phyloP scores from a whole-genome alignment of 2,113 vertebrate species.

The Crocuta crocuta region DNA sequence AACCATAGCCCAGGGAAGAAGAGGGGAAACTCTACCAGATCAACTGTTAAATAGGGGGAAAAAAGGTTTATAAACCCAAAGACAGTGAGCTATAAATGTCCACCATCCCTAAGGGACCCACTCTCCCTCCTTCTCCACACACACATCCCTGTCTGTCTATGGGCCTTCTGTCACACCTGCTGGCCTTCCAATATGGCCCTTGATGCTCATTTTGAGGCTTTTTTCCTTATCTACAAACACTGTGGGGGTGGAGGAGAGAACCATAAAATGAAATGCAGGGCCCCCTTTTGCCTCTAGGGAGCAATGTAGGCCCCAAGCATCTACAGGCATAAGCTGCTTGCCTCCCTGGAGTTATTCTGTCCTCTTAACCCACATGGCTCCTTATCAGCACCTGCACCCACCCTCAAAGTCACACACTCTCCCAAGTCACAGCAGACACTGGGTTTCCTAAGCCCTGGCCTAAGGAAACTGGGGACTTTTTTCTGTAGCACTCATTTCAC shows the following conservation, averaged over 20 bases:
- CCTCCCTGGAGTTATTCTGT: not conserved
- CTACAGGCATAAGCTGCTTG: not conserved
- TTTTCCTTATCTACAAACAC: not conserved
- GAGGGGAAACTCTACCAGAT: not conserved
- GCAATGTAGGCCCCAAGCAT: not conserved
- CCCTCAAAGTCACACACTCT: not conserved
- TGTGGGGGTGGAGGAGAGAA: not conserved
- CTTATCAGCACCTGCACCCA: not conserved
- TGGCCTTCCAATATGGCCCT: not conserved
- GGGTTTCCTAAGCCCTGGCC: not conserved
- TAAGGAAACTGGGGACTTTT: not conserved
- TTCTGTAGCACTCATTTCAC: not conserved
- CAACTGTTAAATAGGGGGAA: not conserved
- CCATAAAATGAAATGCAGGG: not conserved
- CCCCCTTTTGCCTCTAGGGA: not conserved
- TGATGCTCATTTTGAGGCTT: not conserved
- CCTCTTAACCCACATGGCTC: not conserved
- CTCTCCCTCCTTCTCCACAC: not conserved
- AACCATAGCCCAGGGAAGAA: not conserved
- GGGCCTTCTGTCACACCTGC: not conserved
- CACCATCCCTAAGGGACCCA: too few species aligned
- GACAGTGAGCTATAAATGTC: not conserved
- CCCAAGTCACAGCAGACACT: not conserved
- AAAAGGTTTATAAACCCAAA: not conserved
- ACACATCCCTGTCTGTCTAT: not conserved